Base-by-base conservation (phyloP, 2,888 invertebrate species). In the Drosophila stalkeri region DNA sequence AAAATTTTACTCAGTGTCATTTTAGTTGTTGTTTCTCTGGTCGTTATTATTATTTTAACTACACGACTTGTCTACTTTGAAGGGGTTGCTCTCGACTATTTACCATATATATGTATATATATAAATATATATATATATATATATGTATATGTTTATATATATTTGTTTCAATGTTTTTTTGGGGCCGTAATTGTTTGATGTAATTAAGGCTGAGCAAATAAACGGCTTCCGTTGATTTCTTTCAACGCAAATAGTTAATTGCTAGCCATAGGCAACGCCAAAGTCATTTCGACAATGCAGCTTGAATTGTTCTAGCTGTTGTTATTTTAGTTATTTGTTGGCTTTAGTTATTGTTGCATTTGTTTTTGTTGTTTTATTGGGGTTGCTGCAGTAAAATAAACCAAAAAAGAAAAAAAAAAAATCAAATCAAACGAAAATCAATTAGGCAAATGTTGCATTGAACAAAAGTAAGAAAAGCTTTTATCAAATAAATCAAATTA, bases 191-290 rank as follows among this genome's bases (percentile, higher is more conserved):
- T 87, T 88, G 88, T 89, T 89, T 90, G 86, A 82, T 88, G 86
- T 86, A 89, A 90, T 86, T 86, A 86, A 86, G 86, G 82, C 82
- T 86, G 86, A 80, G 80, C 89, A 86, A 90, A 89, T 90, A 86
- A 87, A 84, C 82, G 77, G 90, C 89, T 86, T 86, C 86, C 86
- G 86, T 89, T 90, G 89, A 86, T 86, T 86, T 90, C 89, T 90
- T 86, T 84, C 86, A 84, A 76, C 77, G 82, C 82, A 90, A 90
- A 86, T 90, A 86, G 90, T 84, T 86, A 86, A 86, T 86, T 90
- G 90, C 76, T 61, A 71, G 75, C 81, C 83, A 77, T 76, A 77
- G 85, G 74, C 79, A 73, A 79, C 71, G 77, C 56, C 70, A 65
- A 62, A 77, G 74, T 69, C 73, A 84, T 74, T 83, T 81, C 43